phyloP scores from a whole-genome alignment of 2,113 vertebrate species.

The Candoia aspera region DNA sequence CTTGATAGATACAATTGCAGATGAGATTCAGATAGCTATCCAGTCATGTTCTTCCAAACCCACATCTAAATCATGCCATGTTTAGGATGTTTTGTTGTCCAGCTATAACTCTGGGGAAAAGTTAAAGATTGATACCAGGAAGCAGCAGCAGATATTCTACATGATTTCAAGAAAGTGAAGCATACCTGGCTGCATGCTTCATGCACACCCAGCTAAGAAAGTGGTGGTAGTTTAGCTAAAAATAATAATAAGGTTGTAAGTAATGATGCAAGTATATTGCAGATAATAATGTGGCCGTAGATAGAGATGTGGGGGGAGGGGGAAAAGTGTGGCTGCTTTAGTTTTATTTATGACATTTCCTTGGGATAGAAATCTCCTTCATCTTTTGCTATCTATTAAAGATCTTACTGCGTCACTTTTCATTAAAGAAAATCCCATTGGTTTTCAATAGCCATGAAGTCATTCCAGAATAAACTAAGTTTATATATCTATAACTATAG shows the following conservation, averaged over 20 bases:
- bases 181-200: background rate
- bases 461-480: too few relatives aligned
- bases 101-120: background rate
- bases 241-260: background rate
- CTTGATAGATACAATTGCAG: background rate
- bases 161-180: background rate
- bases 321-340: too few relatives aligned
- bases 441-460: too few relatives aligned
- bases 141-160: background rate
- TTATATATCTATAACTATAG: too few relatives aligned
- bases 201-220: background rate
- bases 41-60: background rate
- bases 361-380: too few relatives aligned
- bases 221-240: background rate
- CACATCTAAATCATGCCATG: background rate
- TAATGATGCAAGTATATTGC: too few relatives aligned
- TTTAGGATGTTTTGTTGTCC: background rate
- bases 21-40: background rate
- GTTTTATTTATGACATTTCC: too few relatives aligned
- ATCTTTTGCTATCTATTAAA: too few relatives aligned
- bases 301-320: too few relatives aligned
- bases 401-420: too few relatives aligned
- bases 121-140: background rate
- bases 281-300: too few relatives aligned
- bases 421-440: too few relatives aligned